phyloP scores from a whole-genome alignment of 2,797 vertebrate genomes.

The Brachyalestes nurse region DNA sequence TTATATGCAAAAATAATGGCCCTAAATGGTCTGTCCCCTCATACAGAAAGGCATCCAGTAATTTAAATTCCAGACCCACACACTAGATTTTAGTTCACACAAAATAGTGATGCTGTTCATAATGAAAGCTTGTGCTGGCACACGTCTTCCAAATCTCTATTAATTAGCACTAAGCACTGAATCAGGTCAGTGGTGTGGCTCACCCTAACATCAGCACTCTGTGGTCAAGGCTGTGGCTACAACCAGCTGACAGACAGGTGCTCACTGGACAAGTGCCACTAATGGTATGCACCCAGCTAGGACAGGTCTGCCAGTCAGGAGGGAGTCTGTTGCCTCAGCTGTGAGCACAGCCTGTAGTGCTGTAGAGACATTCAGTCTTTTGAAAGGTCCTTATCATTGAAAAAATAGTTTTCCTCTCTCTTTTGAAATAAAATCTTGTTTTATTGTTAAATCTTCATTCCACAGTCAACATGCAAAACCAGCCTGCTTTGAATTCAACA shows the following conservation, averaged over 20 bases:
- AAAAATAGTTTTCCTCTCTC: neutral
- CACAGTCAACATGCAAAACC: no score
- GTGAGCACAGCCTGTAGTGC: conserved; percentile 7
- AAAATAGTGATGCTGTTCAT: neutral
- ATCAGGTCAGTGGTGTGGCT: neutral
- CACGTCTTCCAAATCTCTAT: neutral
- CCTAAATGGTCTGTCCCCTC: neutral
- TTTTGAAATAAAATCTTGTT: neutral
- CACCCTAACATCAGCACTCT: conserved; percentile 9
- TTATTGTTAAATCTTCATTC: no score
- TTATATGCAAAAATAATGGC: neutral
- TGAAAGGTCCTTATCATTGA: neutral
- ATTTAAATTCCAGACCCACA: neutral
- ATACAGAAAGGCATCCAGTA: neutral
- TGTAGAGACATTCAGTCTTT: neutral
- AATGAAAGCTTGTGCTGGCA: neutral
- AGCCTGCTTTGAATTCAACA: no score
- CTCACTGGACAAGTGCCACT: conserved; percentile 8
- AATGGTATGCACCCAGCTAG: conserved; percentile 12
- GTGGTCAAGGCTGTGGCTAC: neutral
- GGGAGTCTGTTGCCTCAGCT: conserved; percentile 38
- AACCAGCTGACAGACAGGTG: conserved; percentile 42
- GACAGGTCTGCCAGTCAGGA: neutral
- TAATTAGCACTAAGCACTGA: neutral
- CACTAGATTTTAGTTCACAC: neutral